These are phyloP conservation scores for Cheilosia vernalis DNA, from an alignment of 2,888 invertebrate species.

Conservation along the genomic window DNA sequence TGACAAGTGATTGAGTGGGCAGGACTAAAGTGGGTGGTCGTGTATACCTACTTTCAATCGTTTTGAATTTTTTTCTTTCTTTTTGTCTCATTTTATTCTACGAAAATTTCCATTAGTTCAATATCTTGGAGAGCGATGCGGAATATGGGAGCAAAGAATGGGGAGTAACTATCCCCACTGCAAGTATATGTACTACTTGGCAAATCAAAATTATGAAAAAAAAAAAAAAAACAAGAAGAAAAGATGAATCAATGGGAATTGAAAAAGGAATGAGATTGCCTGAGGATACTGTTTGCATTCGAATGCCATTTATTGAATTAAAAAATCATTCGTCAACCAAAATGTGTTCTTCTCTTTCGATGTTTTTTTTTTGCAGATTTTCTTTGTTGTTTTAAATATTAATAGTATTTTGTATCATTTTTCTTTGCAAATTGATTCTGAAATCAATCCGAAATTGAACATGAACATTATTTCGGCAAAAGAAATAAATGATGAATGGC, in stretches of 20 bases:
- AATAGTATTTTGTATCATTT: constrained; percentile 12
- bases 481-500: too few relatives aligned
- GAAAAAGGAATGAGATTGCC: constrained; percentile 58
- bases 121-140: constrained; percentile 35
- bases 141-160: constrained; percentile 7
- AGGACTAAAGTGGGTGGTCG: constrained; percentile 5
- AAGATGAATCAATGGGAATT: constrained; percentile 57
- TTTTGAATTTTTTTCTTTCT: constrained; percentile 20
- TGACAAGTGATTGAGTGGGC: constrained; percentile 59
- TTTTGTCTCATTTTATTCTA: constrained; percentile 44
- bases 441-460: constrained; percentile 18
- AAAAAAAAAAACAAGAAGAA: constrained; percentile 6
- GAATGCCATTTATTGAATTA: constrained; percentile 75
- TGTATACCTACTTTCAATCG: constrained; percentile 41
- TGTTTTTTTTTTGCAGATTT: constrained; percentile 26
- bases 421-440: constrained; percentile 18
- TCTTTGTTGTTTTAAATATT: constrained; percentile 28
- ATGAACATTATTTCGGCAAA: neutral
- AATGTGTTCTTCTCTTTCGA: constrained; percentile 41
- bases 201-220: constrained; percentile 73
- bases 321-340: constrained; percentile 67
- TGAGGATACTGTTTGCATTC: constrained; percentile 72
- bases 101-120: constrained; percentile 71
- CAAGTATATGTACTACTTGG: constrained; percentile 62
- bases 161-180: neutral